Conservation (phyloP, 1,140 invertebrate genomes). For the Pachypsylla venusta region DNA sequence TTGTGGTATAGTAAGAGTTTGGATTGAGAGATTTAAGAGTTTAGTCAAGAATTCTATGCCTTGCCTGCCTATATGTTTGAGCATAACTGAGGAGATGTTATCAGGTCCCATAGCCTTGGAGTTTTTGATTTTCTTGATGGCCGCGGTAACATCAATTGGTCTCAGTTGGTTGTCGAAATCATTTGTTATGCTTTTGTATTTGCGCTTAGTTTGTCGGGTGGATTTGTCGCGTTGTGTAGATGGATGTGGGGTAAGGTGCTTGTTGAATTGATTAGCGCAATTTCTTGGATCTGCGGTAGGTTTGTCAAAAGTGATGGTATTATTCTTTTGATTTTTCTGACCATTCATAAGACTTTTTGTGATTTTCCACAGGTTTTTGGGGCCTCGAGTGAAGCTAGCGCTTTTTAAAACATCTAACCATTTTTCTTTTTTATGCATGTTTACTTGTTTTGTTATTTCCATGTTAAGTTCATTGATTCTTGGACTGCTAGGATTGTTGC, state of each 20-base stretch:
- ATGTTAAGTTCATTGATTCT: background rate
- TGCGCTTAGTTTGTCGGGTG: background rate
- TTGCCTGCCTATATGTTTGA: background rate
- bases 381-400: background rate
- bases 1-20: background rate
- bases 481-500: background rate
- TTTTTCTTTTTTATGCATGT: background rate
- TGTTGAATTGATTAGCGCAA: constrained; percentile 1
- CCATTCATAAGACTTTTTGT: background rate
- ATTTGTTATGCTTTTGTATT: background rate
- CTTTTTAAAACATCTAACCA: background rate
- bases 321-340: background rate
- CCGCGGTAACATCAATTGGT: background rate
- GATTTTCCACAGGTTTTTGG: background rate
- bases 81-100: background rate
- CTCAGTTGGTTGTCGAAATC: background rate
- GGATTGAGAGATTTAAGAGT: background rate
- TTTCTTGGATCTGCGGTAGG: background rate
- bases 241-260: background rate
- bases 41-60: background rate
- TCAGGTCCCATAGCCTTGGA: background rate
- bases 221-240: background rate
- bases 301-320: background rate
- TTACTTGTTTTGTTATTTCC: background rate
- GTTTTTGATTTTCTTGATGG: background rate